These are phyloP conservation scores for Dermolepida albohirtum DNA, from an alignment of 2,888 invertebrate species.

Conservation along the genomic window DNA sequence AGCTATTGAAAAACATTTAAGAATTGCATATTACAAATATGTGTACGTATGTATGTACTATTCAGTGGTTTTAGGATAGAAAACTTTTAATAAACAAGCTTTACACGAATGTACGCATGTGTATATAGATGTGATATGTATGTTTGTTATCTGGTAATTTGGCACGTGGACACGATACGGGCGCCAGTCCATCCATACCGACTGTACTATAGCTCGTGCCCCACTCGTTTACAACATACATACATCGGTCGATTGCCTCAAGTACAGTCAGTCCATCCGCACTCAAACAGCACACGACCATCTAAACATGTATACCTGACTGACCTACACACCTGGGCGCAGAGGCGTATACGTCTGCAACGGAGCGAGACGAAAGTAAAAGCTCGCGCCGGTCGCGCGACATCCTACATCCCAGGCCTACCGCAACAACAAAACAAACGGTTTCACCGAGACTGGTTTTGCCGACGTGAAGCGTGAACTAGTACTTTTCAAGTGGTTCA, in stretches of 20 bases:
- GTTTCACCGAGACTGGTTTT: constrained; percentile 12
- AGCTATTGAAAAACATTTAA: no score
- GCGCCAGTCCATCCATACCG: constrained; percentile 25
- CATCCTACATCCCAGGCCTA: constrained; percentile 32
- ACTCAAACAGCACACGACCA: constrained; percentile 25
- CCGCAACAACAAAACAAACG: constrained; percentile 31
- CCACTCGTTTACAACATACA: constrained; percentile 10
- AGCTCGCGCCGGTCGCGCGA: constrained; percentile 40
- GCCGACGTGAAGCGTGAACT: background rate
- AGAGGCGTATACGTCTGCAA: constrained; percentile 14
- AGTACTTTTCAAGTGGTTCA: constrained; percentile 21
- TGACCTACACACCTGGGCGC: constrained; percentile 31
- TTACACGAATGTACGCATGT: background rate
- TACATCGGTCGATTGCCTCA: constrained; percentile 9
- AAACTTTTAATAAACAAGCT: background rate
- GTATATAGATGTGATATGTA: background rate
- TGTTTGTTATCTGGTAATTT: constrained; percentile 39
- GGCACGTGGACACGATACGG: constrained; percentile 44
- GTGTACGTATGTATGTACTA: no score
- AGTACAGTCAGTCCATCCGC: constrained; percentile 10
- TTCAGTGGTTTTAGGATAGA: no score
- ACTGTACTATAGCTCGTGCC: constrained; percentile 15
- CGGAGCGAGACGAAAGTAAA: constrained; percentile 20
- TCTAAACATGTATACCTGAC: constrained; percentile 32
- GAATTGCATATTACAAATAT: no score